phyloP scores from a whole-genome alignment of 2,888 invertebrate species.

The Lepetodrilus schrolli region DNA sequence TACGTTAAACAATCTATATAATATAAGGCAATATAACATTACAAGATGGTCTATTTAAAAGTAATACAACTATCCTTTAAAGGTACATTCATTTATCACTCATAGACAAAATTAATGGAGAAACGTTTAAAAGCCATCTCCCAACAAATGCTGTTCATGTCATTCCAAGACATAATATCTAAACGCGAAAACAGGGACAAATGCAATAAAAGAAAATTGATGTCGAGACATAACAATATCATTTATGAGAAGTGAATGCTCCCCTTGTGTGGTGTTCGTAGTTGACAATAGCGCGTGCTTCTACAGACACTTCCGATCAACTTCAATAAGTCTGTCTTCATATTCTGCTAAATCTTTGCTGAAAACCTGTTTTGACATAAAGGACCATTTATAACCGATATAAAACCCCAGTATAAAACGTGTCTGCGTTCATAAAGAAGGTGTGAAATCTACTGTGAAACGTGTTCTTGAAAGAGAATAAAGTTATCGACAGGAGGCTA shows the following conservation, averaged over 20 bases:
- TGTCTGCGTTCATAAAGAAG: neutral
- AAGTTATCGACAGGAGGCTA: neutral
- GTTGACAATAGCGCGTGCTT: neutral
- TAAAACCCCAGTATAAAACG: neutral
- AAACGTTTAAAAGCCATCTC: no score
- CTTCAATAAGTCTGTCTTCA: neutral
- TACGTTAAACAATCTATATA: no score
- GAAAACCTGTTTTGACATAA: neutral
- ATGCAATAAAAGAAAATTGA: no score
- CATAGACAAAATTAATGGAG: no score
- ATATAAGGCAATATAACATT: no score
- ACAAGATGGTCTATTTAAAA: no score
- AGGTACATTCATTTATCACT: no score
- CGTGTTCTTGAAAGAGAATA: neutral
- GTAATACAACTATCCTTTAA: no score
- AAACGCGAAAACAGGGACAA: no score
- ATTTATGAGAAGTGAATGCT: neutral
- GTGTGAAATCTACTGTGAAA: conserved; percentile 1
- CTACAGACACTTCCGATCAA: neutral
- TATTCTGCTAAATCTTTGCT: neutral
- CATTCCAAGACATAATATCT: no score
- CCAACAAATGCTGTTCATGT: no score
- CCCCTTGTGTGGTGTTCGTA: neutral
- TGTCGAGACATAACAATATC: neutral
- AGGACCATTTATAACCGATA: conserved; percentile 12